Evolutionary conservation across 2,888 invertebrate species (phyloP).

Genomic region (Onchidella celtica): DNA sequence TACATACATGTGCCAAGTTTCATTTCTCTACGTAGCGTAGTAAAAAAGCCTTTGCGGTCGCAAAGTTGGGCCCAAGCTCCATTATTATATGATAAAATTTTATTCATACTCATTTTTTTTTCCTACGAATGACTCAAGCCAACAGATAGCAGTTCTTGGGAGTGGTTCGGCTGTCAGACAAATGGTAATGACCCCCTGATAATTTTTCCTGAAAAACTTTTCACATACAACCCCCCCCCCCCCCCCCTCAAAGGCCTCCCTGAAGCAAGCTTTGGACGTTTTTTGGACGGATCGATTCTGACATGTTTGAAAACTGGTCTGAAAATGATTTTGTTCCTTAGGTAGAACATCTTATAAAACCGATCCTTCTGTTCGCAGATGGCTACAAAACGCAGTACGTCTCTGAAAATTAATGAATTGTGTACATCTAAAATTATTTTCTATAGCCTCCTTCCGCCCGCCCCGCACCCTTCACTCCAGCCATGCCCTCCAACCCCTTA

Average conservation of each 20-base stretch:
- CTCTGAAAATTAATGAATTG: background rate
- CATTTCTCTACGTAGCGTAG: too few relatives aligned
- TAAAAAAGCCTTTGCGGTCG: too few relatives aligned
- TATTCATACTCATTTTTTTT: too few relatives aligned
- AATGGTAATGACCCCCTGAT: background rate
- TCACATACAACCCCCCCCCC: background rate
- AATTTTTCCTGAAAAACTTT: background rate
- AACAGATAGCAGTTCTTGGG: background rate
- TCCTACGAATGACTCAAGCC: background rate
- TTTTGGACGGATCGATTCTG: background rate
- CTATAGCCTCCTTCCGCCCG: background rate
- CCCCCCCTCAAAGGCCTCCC: background rate
- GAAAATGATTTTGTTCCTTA: background rate
- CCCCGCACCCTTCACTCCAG: too few relatives aligned
- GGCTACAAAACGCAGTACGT: background rate
- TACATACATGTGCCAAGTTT: too few relatives aligned
- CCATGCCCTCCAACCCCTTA: background rate
- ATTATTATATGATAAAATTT: too few relatives aligned
- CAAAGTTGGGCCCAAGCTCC: too few relatives aligned
- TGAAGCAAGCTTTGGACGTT: background rate
- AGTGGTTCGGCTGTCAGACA: background rate
- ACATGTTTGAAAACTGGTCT: background rate
- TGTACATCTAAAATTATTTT: background rate
- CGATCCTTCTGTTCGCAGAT: background rate
- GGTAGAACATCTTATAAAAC: background rate